phyloP scores from a whole-genome alignment of 2,888 invertebrate genomes.

The Melinaea menophilus region DNA sequence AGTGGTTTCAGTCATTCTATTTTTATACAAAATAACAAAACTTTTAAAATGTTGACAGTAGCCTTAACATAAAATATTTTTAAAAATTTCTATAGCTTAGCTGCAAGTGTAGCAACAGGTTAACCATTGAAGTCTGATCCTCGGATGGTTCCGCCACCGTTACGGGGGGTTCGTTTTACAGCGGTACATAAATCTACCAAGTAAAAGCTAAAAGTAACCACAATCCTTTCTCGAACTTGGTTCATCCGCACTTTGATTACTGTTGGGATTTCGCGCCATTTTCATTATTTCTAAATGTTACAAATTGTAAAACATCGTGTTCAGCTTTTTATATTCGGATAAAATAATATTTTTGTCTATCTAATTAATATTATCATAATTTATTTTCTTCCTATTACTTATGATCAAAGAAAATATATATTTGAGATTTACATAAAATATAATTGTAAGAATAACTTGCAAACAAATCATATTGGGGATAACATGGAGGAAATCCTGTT shows the following conservation, averaged over 20 bases:
- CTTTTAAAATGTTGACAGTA: too few relatives aligned
- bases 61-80: too few relatives aligned
- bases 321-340: too few relatives aligned
- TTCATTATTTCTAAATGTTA: not conserved
- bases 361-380: too few relatives aligned
- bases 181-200: slow-evolving; percentile 23
- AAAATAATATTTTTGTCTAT: too few relatives aligned
- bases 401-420: not conserved
- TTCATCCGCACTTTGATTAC: slow-evolving; percentile 4
- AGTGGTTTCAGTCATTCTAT: too few relatives aligned
- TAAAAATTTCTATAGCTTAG: not conserved
- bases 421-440: not conserved
- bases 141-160: slow-evolving; percentile 18
- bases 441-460: not conserved
- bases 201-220: not conserved
- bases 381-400: not conserved
- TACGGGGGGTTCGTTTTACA: slow-evolving; percentile 21
- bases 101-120: not conserved
- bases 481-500: slow-evolving; percentile 1
- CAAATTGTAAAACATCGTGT: too few relatives aligned
- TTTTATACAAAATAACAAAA: too few relatives aligned
- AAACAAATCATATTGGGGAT: slow-evolving; percentile 1
- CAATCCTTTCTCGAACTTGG: slow-evolving; percentile 6
- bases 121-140: slow-evolving; percentile 19
- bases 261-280: not conserved